phyloP scores from a whole-genome alignment of 2,113 vertebrate species.

The Otus sunia region DNA sequence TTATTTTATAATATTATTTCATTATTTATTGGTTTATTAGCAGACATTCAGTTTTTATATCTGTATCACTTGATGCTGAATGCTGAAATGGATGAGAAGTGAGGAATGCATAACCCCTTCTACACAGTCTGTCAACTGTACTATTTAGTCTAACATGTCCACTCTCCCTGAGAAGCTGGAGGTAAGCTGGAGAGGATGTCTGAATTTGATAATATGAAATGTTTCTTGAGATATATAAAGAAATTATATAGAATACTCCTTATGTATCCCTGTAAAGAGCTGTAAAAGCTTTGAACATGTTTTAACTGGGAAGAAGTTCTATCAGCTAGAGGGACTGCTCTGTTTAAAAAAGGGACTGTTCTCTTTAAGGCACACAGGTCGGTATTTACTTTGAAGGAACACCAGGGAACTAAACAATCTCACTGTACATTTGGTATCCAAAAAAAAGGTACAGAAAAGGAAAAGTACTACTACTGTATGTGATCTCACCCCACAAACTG shows the following conservation, averaged over 20 bases:
- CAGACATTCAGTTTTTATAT: not conserved
- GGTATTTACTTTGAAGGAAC: not conserved
- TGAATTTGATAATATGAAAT: not conserved
- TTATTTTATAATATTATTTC: not conserved
- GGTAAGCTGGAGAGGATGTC: fast-evolving
- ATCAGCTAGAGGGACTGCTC: not conserved
- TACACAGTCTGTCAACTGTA: not conserved
- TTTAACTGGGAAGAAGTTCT: not conserved
- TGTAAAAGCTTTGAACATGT: not conserved
- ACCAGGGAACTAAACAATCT: not conserved
- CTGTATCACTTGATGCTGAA: not conserved
- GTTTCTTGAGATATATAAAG: not conserved
- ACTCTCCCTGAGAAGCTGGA: not conserved
- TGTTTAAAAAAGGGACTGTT: not conserved
- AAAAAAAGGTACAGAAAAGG: not conserved
- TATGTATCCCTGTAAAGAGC: not conserved
- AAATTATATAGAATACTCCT: not conserved
- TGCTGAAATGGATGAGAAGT: not conserved
- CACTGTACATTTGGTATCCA: not conserved
- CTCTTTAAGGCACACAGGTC: not conserved
- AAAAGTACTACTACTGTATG: not conserved
- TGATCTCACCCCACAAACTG: not conserved
- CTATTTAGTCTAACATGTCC: not conserved
- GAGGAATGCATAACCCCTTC: not conserved
- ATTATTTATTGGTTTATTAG: not conserved